phyloP scores from a whole-genome alignment of 2,888 invertebrate species.

The Euzetes globulus region DNA sequence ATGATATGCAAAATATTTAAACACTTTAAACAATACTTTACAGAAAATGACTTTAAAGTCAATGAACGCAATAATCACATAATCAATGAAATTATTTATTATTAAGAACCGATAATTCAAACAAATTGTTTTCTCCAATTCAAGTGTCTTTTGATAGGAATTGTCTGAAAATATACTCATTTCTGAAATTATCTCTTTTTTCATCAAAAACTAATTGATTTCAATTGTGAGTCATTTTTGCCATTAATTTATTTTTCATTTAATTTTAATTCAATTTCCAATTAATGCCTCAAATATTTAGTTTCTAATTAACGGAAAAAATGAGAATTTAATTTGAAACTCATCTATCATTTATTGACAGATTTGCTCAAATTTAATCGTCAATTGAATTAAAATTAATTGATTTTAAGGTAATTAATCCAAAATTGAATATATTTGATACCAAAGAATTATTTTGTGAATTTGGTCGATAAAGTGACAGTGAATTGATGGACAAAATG shows the following conservation, averaged over 20 bases:
- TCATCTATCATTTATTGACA: neutral
- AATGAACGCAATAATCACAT: slow-evolving; percentile 12
- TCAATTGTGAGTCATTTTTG: neutral
- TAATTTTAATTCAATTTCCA: neutral
- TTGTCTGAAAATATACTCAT: neutral
- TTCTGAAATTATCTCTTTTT: neutral
- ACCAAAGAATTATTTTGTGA: neutral
- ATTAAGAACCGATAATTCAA: neutral
- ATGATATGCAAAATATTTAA: neutral
- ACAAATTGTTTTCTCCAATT: neutral
- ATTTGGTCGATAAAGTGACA: neutral
- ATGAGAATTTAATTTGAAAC: neutral
- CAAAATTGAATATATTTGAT: neutral
- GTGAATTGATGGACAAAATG: neutral
- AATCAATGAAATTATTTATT: neutral
- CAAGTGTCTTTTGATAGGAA: too few relatives aligned
- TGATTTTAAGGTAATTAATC: neutral
- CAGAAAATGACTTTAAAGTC: neutral
- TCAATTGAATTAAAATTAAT: neutral
- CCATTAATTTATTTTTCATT: neutral
- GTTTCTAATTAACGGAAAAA: neutral
- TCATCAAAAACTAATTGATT: neutral
- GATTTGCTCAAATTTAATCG: neutral
- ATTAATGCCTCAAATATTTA: neutral
- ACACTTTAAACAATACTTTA: neutral